These are phyloP conservation scores for Actinopyga echinites DNA, from an alignment of 53 echinoderm and acorn worm species.

Conservation along the genomic window DNA sequence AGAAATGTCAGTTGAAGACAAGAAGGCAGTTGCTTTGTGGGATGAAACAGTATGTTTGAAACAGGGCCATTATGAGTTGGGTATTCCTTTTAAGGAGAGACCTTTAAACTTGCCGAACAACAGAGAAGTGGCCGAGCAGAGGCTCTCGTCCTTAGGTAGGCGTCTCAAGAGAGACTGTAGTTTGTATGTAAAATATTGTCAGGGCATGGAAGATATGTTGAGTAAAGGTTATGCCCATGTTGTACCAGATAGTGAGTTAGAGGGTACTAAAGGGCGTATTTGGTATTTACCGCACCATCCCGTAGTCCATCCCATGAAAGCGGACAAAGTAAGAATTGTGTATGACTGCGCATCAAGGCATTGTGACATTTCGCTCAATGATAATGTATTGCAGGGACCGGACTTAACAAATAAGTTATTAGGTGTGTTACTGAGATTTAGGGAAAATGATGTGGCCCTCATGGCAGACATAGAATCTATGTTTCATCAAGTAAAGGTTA, in stretches of 20 bases:
- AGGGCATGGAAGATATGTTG: constrained; percentile 48
- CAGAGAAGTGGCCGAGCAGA: constrained; percentile 50
- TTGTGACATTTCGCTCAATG: constrained; percentile 56
- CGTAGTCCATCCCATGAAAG: constrained; percentile 51
- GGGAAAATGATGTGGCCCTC: constrained; percentile 56
- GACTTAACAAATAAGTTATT: constrained; percentile 63
- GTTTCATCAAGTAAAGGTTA: constrained; percentile 71
- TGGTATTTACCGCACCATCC: constrained; percentile 72
- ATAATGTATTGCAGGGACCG: constrained; percentile 53
- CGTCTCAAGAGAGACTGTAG: constrained; percentile 16
- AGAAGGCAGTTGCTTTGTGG: constrained; percentile 32
- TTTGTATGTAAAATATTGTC: constrained; percentile 37
- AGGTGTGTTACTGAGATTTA: constrained; percentile 65
- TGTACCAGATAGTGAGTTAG: constrained; percentile 27
- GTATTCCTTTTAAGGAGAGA: constrained; percentile 57
- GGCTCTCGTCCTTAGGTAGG: constrained; percentile 33
- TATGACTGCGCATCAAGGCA: constrained; percentile 66
- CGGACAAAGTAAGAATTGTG: constrained; percentile 61
- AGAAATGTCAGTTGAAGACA: constrained; percentile 40
- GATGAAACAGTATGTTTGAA: constrained; percentile 30
- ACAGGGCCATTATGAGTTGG: constrained; percentile 47
- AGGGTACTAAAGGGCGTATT: neutral
- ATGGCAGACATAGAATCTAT: constrained; percentile 66
- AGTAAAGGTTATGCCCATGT: constrained; percentile 45
- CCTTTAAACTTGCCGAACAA: constrained; percentile 44